Evolutionary conservation across 2,113 vertebrate species (phyloP).

Genomic region (Phalacrocorax carbo): DNA sequence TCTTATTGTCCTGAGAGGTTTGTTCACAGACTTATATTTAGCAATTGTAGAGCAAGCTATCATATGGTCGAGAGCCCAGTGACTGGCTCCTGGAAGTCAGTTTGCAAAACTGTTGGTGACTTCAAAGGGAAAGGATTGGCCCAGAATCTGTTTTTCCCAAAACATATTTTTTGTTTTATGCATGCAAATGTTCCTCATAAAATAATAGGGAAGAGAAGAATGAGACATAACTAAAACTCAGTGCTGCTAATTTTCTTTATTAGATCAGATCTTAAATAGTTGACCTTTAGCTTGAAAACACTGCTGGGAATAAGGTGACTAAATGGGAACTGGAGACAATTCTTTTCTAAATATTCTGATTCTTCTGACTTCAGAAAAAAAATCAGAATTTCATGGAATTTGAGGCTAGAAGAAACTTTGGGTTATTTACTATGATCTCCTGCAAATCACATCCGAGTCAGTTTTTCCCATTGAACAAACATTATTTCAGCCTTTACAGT

Average conservation of each 20-base stretch:
- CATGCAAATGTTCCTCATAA: conserved; percentile 13
- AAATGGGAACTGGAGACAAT: background rate
- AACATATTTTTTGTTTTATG: background rate
- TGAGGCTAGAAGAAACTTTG: background rate
- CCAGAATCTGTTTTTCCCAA: background rate
- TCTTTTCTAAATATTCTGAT: background rate
- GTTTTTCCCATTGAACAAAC: background rate
- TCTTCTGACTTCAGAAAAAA: background rate
- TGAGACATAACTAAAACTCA: background rate
- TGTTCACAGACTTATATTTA: conserved; percentile 1
- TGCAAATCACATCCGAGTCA: background rate
- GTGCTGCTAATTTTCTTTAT: background rate
- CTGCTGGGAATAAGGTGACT: background rate
- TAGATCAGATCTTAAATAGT: background rate
- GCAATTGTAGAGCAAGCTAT: background rate
- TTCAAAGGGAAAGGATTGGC: conserved; percentile 29
- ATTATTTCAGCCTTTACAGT: background rate
- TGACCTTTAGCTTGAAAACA: background rate
- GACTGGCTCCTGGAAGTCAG: background rate
- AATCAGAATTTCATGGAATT: background rate
- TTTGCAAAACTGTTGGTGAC: background rate
- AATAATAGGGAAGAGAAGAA: background rate
- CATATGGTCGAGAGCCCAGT: background rate
- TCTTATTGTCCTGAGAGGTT: background rate
- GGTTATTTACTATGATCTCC: background rate